Evolutionary conservation across 2,888 invertebrate genomes (phyloP).

Genomic region (Melieria crassipennis): DNA sequence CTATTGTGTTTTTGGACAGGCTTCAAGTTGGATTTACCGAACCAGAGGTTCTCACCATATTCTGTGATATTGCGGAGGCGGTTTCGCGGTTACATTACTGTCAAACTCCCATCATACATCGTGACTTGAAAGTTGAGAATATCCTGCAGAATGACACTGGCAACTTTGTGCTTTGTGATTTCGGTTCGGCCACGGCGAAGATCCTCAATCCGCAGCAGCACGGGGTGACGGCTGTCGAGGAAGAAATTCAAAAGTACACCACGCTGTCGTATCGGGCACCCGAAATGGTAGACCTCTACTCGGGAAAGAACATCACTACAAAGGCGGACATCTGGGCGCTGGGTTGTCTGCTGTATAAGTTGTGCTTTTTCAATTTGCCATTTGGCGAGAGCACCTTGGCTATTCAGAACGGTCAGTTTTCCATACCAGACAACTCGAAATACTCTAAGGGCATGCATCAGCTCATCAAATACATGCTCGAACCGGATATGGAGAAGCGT

Average conservation of each 20-base stretch:
- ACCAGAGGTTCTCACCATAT: conserved; percentile 83
- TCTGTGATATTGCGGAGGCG: conserved; percentile 92
- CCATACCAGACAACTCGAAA: conserved; percentile 82
- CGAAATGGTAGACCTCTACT: conserved; percentile 93
- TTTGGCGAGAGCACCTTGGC: conserved; percentile 94
- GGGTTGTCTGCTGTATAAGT: conserved; percentile 87
- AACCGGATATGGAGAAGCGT: conserved; percentile 81
- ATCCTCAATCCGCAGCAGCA: conserved; percentile 75
- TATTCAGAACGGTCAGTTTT: conserved; percentile 88
- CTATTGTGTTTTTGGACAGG: conserved; percentile 56
- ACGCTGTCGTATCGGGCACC: conserved; percentile 90
- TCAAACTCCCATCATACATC: conserved; percentile 91
- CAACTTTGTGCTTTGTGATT: conserved; percentile 89
- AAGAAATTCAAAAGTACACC: conserved; percentile 88
- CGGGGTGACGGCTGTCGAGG: conserved; percentile 78
- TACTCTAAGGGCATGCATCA: conserved; percentile 78
- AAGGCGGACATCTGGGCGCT: conserved; percentile 93
- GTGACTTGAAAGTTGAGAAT: conserved; percentile 93
- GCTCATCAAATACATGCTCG: conserved; percentile 84
- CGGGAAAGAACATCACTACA: conserved; percentile 82
- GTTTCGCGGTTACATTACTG: conserved; percentile 91
- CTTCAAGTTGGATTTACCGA: conserved; percentile 78
- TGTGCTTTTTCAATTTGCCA: conserved; percentile 89
- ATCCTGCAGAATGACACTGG: conserved; percentile 83
- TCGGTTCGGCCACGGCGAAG: conserved; percentile 91